A percentile compares a stretch with the other conserved stretches of the same genome.
Evolutionary conservation across 1,140 invertebrate genomes (phyloP).

Genomic region (Eupristina koningsbergeri): DNA sequence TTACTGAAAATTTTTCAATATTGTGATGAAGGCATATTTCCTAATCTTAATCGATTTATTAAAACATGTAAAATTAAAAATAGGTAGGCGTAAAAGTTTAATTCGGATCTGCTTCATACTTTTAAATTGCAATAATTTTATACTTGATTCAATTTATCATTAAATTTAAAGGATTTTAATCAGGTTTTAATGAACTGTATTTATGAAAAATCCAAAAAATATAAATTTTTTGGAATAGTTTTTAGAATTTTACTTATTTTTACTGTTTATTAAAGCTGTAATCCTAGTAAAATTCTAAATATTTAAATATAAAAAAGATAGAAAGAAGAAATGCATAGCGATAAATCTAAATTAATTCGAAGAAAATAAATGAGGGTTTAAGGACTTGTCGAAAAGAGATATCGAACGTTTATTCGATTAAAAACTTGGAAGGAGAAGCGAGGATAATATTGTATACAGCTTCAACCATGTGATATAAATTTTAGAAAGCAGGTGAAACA

Average conservation of each 20-base stretch:
- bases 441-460: slow-evolving; percentile 18
- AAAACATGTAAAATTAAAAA: too few species aligned
- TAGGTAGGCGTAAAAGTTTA: too few species aligned
- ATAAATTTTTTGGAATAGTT: too few species aligned
- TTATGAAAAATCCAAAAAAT: too few species aligned
- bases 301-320: not conserved
- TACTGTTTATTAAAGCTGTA: not conserved
- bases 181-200: too few species aligned
- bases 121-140: too few species aligned
- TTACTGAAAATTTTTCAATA: too few species aligned
- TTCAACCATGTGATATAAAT: not conserved
- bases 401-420: not conserved
- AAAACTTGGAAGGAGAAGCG: not conserved
- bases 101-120: too few species aligned
- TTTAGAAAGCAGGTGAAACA: not conserved
- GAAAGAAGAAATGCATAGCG: not conserved
- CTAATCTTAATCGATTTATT: too few species aligned
- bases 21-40: too few species aligned
- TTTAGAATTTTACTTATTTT: not conserved
- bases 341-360: slow-evolving; percentile 48
- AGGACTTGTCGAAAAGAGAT: not conserved
- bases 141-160: too few species aligned
- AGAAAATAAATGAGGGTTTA: not conserved
- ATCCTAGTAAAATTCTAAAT: not conserved
- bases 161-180: too few species aligned